Base-by-base conservation (phyloP, 2,113 vertebrate genomes). In the Pelodiscus sinensis region DNA sequence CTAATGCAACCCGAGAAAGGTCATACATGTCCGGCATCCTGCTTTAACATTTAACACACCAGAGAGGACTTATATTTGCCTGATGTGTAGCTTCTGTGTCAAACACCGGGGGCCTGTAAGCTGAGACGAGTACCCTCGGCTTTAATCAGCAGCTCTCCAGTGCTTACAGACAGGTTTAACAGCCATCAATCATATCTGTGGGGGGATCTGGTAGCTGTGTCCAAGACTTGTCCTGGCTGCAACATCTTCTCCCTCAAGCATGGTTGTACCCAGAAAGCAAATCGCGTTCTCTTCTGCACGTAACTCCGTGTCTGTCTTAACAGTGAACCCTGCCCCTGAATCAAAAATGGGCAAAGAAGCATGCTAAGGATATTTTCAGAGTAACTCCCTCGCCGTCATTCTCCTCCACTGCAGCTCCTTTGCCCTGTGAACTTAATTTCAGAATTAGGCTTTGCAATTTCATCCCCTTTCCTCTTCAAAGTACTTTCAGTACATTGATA, bases 71-170 rank as follows among this genome's bases (percentile, higher is more conserved):
- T 44, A 44, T 44, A 44, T 44, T 44, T 44, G 44, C 44, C 44
- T 44, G 44, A 44, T 44, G 5, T 44, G 44, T 44, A 44, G 44
- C 44, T 44, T 44, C 44, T 44, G 44, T 44, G 44, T 44, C 51
- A 65, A 86, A 71, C 82, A 88, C 9, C 8, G 54, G 35, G 80
- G 3, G 79, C 6, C 85, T 27, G 81, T 91, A 94, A 97, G 81
- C 83, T 31, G 95, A 97, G 95, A 95, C n/a, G 91, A 77, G 85
- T 6, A 16, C 22, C 57, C 92, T 93, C 15, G 8, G 91, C 82
- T 95, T 89, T 94, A 94, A 95, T 91, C 85, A 90, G 73, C 52
- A 80, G 90, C 79, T 50, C 11, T 81, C 54, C 81, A 2, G 85
- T 89, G 58, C 29, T 71, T 11, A 88, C 82, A 85, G 85, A 3